Percentiles rank a stretch among this genome's conserved stretches.
These are phyloP conservation scores for Psophia crepitans DNA, from an alignment of 2,113 vertebrate genomes.

Conservation along the genomic window DNA sequence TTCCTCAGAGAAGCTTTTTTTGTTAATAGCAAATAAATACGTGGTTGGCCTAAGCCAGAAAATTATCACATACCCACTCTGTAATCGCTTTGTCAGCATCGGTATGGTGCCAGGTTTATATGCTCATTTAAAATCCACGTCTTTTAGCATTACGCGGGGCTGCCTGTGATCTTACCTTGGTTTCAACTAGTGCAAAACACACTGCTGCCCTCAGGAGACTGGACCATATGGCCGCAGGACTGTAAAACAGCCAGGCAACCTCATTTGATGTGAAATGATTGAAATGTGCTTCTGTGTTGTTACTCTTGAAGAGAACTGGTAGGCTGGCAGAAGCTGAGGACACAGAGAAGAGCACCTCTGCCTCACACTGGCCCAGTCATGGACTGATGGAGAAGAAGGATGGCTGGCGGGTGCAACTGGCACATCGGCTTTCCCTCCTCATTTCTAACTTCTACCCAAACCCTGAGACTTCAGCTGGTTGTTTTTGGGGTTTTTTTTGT, in stretches of 20 bases:
- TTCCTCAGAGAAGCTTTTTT: neutral
- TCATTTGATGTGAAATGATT: neutral
- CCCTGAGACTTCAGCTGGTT: neutral
- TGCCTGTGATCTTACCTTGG: neutral
- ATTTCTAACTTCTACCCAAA: neutral
- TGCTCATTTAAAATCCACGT: neutral
- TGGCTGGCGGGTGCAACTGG: neutral
- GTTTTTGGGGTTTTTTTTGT: too few species aligned
- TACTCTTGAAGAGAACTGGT: neutral
- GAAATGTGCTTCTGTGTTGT: neutral
- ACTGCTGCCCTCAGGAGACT: neutral
- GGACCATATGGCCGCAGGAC: rapidly evolving
- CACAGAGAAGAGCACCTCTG: neutral
- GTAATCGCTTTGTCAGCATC: neutral
- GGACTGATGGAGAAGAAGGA: neutral
- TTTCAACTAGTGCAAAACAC: neutral
- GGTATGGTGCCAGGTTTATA: neutral
- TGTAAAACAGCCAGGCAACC: neutral
- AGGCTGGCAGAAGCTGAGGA: neutral
- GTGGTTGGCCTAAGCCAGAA: neutral
- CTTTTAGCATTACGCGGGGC: neutral
- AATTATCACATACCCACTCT: neutral
- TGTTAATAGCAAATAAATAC: neutral
- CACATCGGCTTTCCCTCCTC: rapidly evolving
- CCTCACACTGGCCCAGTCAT: neutral